These are phyloP conservation scores for Virgularia gustaviana DNA, from an alignment of 92 coral and sea anemone species.

Conservation along the genomic window DNA sequence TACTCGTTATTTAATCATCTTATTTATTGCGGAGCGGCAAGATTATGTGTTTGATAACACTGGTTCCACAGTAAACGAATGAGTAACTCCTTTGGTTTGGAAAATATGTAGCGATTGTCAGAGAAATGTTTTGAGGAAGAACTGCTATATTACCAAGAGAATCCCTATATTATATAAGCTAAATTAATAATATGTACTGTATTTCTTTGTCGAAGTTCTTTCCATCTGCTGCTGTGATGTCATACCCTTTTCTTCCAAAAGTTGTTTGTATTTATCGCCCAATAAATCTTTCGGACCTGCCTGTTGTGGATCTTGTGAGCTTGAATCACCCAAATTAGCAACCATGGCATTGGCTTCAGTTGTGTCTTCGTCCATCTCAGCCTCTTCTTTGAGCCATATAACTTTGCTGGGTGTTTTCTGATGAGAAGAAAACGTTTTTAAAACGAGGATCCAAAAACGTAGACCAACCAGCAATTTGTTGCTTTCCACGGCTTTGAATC, in stretches of 20 bases:
- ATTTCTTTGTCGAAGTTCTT: conserved; percentile 6
- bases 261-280: not conserved
- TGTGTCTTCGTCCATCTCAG: not conserved
- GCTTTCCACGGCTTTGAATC: conserved; percentile 13
- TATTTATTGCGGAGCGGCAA: no score
- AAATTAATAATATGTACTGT: not conserved
- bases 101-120: conserved; percentile 1
- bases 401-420: conserved; percentile 6
- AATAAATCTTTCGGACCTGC: not conserved
- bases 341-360: not conserved
- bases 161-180: not conserved
- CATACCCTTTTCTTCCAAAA: conserved; percentile 10
- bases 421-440: conserved; percentile 8
- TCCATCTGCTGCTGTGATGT: not conserved
- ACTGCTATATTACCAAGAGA: no score
- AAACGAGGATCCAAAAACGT: conserved; percentile 16
- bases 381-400: conserved; percentile 7
- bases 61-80: no score
- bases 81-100: no score
- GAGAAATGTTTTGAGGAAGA: no score
- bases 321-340: no score
- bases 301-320: not conserved
- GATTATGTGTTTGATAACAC: not conserved
- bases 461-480: conserved; percentile 8
- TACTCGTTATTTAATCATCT: no score